Evolutionary conservation across 2,797 vertebrate species (phyloP).

Genomic region (Dryobates pubescens): DNA sequence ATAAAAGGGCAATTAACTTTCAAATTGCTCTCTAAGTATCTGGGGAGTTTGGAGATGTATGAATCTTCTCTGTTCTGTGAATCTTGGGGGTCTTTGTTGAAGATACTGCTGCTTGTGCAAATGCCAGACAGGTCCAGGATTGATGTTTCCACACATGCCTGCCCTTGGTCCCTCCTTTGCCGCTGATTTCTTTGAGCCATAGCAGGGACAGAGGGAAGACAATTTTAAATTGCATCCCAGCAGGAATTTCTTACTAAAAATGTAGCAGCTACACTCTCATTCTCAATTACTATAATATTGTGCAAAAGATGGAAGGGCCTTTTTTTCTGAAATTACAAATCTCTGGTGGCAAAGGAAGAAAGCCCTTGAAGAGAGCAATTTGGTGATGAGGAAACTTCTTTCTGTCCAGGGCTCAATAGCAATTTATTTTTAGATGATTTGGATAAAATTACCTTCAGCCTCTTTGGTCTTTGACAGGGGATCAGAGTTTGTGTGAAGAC

Average conservation of each 20-base stretch:
- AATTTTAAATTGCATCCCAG: neutral
- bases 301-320: neutral
- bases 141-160: neutral
- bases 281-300: neutral
- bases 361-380: conserved; percentile 8
- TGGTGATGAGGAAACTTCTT: neutral
- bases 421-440: conserved; percentile 6
- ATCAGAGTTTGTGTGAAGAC: neutral
- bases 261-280: neutral
- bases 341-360: neutral
- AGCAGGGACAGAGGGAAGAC: neutral
- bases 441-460: neutral
- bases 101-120: neutral
- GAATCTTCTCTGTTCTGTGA: neutral
- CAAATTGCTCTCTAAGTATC: neutral
- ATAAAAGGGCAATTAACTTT: neutral
- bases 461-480: neutral
- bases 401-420: neutral
- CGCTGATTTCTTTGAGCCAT: neutral
- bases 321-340: neutral
- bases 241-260: neutral
- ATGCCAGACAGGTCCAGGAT: neutral
- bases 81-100: neutral
- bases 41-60: neutral
- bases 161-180: neutral